Evolutionary conservation across 2,888 invertebrate genomes (phyloP), one percentile per base, ranked within the genome.

Genomic region (Pseudococcus longispinus): DNA sequence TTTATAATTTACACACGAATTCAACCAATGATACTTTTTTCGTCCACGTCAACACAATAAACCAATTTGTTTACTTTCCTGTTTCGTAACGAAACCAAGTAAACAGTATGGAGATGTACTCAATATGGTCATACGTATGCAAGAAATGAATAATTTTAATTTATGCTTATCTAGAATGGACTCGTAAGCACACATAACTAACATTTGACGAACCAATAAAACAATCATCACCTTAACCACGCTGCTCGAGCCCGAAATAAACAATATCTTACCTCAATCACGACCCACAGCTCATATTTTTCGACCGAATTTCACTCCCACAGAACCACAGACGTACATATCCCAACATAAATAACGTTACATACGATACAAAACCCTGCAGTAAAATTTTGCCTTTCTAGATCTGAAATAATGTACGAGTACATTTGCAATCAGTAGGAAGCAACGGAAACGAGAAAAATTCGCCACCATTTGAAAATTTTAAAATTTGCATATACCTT

Each of bases 311-410:
- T 32, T 32, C 29, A 32, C 74, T 32, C 74, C 74, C 32, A 74
- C 32, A 37, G 32, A 74, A 32, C 32, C n/a, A n/a, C 5, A 55
- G 9, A 5, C n/a, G 55, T 55, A 55, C 8, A 46, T 37, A 37
- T 37, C n/a, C n/a, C n/a, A n/a, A n/a, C n/a, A 37, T 11, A 46
- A 46, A 15, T 46, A 15, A n/a, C 5, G n/a, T n/a, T 18, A 51
- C 15, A 46, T 46, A 51, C 51, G 18, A 51, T 51, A n/a, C n/a
- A 8, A n/a, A 60, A 60, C 23, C 60, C 60, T 60, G 60, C n/a
- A 74, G 74, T 74, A 74, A 74, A 74, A 74, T 74, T 74, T 74
- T 74, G 18, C 74, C 32, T 37, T 32, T 32, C 20, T 37, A 32
- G 5, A 74, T n/a, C 74, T 60, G n/a, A n/a, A n/a, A n/a, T n/a